Evolutionary conservation across 2,797 vertebrate species (phyloP).

Genomic region (Notolabrus celidotus): DNA sequence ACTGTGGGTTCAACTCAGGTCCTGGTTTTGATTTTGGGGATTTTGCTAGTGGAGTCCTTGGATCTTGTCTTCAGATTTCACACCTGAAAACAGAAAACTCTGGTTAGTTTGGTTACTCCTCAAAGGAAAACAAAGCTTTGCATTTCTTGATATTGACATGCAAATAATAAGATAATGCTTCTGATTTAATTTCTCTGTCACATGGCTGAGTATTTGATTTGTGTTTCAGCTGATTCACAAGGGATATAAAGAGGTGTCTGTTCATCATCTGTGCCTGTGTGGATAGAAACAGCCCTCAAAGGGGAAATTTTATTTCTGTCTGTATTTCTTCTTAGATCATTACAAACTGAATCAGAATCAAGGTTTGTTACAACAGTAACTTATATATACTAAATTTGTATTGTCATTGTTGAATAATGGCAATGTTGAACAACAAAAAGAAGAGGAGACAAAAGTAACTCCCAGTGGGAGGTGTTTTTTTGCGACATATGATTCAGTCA

Average conservation of each 20-base stretch:
- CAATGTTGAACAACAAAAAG: too few species aligned
- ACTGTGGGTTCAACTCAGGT: not conserved
- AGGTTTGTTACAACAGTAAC: not conserved
- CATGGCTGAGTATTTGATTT: too few species aligned
- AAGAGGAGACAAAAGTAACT: not conserved
- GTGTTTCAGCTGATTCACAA: too few species aligned
- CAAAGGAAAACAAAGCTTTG: not conserved
- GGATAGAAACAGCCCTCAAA: not conserved
- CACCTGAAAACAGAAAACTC: slow-evolving; percentile 23
- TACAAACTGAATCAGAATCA: not conserved
- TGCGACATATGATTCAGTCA: too few species aligned
- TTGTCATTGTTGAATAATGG: too few species aligned
- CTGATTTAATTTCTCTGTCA: too few species aligned
- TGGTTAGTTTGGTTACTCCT: not conserved
- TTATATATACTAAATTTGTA: not conserved
- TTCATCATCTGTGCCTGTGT: not conserved
- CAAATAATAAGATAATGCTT: too few species aligned
- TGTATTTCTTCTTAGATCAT: not conserved
- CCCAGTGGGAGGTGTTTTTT: not conserved
- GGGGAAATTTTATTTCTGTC: not conserved
- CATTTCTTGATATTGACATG: too few species aligned
- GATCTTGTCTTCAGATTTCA: slow-evolving; percentile 3
- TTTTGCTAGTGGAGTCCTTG: not conserved
- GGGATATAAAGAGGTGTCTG: too few species aligned
- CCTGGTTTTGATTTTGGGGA: not conserved